Evolutionary conservation across 2,888 invertebrate species (phyloP), one percentile per base, ranked within the genome.

Genomic region (Mesopsocus fuscifrons): DNA sequence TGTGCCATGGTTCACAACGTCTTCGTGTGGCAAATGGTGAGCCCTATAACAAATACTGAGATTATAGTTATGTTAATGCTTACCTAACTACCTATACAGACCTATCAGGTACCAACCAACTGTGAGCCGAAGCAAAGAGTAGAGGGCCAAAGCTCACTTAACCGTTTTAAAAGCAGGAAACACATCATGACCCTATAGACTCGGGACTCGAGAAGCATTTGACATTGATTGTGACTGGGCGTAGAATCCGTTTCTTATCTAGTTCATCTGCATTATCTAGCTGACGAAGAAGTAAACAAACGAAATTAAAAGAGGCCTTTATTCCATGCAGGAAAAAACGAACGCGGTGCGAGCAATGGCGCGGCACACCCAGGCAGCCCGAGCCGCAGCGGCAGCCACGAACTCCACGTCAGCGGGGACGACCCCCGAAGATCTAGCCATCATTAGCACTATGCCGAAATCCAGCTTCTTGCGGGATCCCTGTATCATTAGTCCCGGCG

Each of bases 1-100:
- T 82, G 84, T 54, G 87, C 89, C 17, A 84, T 91, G 77, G 84
- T 91, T 15, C 91, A 92, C 65, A 91, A 89, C 62, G 85, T 87
- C 11, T 89, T 88, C 61, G 78, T 89, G 41, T 92, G 91, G 91
- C 87, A 89, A 62, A 79, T 77, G 59, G 67, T 67, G 50, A 57
- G 58, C 50, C 47, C 44, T 41, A 32, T 17, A 3, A 43, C 2
- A 40, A 8, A 34, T n/a, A 34, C 11, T n/a, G n/a, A 22, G 11
- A 16, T 23, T 9, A n/a, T 9, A 30, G 30, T 30, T 11, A 30
- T 11, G 9, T 11, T 30, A 30, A 30, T 30, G 9, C n/a, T 30
- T 30, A 30, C 8, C 15, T 6, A 34, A n/a, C n/a, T n/a, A n/a
- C n/a, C n/a, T n/a, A n/a, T n/a, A n/a, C n/a, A n/a, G n/a, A n/a